phyloP scores from a whole-genome alignment of 2,113 vertebrate genomes.

The Gavia stellata region DNA sequence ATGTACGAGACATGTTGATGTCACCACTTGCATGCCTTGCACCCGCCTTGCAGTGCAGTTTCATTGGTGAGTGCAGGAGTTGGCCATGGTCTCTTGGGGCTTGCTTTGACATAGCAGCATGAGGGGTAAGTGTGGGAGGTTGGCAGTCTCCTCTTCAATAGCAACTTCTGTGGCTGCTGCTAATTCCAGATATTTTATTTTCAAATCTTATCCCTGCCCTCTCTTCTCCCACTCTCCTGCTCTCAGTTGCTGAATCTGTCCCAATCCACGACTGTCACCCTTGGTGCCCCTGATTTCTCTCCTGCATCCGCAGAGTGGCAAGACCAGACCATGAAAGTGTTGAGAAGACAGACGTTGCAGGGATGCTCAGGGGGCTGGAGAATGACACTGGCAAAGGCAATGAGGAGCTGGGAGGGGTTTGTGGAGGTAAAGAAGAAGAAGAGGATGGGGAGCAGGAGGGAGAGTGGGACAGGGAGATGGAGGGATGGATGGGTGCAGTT shows the following conservation, averaged over 20 bases:
- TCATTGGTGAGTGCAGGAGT: not conserved
- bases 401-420: not conserved
- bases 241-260: not conserved
- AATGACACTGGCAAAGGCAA: not conserved
- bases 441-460: not conserved
- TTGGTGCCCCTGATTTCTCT: not conserved
- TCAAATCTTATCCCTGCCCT: not conserved
- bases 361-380: not conserved
- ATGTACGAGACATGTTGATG: not conserved
- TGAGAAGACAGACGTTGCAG: not conserved
- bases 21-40: not conserved
- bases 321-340: not conserved
- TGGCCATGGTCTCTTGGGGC: not conserved
- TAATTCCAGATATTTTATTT: not conserved
- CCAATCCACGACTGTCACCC: not conserved
- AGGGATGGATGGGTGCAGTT: not conserved
- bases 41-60: not conserved
- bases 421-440: not conserved
- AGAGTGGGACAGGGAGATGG: not conserved
- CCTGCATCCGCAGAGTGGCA: not conserved
- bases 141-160: not conserved
- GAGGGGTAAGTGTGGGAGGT: not conserved
- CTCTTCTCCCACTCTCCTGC: not conserved
- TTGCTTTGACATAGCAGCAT: not conserved
- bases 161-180: not conserved